Evolutionary conservation across 1,140 invertebrate species (phyloP), one percentile per base, ranked within the genome.

Genomic region (Papilio polyxenes): DNA sequence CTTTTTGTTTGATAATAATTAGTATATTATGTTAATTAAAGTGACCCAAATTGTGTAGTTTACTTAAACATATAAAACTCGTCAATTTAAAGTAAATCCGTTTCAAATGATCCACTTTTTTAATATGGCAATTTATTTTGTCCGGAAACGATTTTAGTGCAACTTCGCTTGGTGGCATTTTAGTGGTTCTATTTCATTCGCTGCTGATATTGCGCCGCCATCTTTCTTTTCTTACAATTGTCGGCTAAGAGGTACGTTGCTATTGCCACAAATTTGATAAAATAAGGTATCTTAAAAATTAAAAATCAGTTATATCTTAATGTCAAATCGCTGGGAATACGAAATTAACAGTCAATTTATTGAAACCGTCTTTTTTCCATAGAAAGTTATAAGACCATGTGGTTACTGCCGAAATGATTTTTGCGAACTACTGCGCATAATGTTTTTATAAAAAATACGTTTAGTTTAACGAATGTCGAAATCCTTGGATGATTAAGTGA

Each of bases 211-310:
- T 85, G 75, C 83, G 87, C 86, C 90, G 93, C 93, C 93, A 94
- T 94, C 89, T 94, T 94, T 92, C 91, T 93, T 93, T 93, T 91
- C 91, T 82, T 85, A 80, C 85, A 87, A 92, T 91, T 91, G 90
- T 91, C 89, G 88, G 90, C 91, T 87, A 81, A 83, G 84, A 93
- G 93, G 93, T 94, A 91, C 88, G 92, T 91, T 86, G 81, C 69
- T 87, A 87, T 86, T 87, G 85, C 82, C 9, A 81, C 85, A 78
- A 86, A 89, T 86, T 85, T 87, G 65, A 40, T 74, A 72, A 85
- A 86, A 83, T 87, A 85, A n/a, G 75, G 44, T 76, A 31, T 74
- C 44, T 81, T 72, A 56, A 83, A 82, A 53, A 59, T 84, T 81
- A 77, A 48, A 83, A 59, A 83, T 75, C 82, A 20, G 13, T 56